Percentiles rank a stretch among this genome's conserved stretches.
Evolutionary conservation across 2,797 vertebrate genomes (phyloP).

Genomic region (Otolemur crassicaudatus): DNA sequence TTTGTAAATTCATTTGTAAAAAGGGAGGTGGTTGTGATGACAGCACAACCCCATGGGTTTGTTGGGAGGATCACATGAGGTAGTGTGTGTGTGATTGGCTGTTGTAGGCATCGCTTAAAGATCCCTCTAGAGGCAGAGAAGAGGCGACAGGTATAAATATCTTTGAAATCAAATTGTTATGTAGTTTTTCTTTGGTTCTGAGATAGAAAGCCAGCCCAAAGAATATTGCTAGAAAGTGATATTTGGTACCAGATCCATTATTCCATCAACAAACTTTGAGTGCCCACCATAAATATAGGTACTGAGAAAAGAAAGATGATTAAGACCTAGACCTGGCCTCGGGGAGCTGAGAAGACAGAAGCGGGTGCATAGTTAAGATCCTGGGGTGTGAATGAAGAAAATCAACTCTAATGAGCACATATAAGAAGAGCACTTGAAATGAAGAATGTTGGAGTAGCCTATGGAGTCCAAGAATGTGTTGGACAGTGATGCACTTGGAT

Average conservation of each 20-base stretch:
- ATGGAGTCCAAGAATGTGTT: background rate
- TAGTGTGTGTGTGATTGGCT: accelerated
- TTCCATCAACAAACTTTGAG: background rate
- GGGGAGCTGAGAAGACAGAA: background rate
- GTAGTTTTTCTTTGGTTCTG: background rate
- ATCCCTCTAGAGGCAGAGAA: no score
- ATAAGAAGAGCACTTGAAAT: background rate
- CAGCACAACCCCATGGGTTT: accelerated
- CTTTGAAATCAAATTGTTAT: background rate
- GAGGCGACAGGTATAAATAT: background rate
- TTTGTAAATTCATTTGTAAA: background rate
- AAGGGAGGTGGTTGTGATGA: background rate
- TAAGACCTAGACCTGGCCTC: no score
- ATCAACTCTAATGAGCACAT: background rate
- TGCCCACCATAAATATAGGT: background rate
- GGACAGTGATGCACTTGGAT: accelerated
- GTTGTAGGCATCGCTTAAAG: accelerated
- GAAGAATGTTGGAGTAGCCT: no score
- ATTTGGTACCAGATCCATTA: background rate
- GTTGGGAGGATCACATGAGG: background rate
- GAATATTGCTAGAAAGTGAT: background rate
- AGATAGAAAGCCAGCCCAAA: background rate
- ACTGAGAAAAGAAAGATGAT: background rate
- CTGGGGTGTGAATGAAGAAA: background rate
- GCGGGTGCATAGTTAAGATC: background rate